A percentile compares a stretch with the other conserved stretches of the same genome.
Evolutionary conservation across 92 coral and sea anemone species (phyloP).

Genomic region (Chrysogorgia sp.): DNA sequence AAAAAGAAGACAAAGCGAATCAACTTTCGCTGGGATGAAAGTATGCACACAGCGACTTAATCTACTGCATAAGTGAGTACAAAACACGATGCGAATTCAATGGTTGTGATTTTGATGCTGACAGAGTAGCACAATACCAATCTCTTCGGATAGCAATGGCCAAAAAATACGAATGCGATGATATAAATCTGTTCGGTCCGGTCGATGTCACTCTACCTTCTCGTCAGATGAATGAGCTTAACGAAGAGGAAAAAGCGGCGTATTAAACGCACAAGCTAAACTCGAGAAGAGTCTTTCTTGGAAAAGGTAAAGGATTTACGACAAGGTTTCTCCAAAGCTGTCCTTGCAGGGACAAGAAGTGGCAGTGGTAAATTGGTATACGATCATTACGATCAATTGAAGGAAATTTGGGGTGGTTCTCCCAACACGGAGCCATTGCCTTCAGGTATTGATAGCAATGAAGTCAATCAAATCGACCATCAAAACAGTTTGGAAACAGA

Average conservation of each 20-base stretch:
- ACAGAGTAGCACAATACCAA: conserved; percentile 11
- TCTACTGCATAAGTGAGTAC: no score
- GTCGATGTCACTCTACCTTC: conserved; percentile 17
- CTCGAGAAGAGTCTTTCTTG: conserved; percentile 44
- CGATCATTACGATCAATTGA: conserved; percentile 33
- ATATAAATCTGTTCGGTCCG: conserved; percentile 35
- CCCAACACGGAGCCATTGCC: conserved; percentile 32
- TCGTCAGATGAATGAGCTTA: conserved; percentile 30
- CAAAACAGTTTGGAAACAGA: conserved; percentile 19
- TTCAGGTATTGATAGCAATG: conserved; percentile 48
- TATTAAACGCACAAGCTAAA: conserved; percentile 50
- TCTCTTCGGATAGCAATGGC: conserved; percentile 10
- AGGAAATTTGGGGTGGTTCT: conserved; percentile 44
- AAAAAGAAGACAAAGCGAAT: no score
- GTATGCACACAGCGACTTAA: no score
- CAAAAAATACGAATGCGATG: conserved; percentile 8
- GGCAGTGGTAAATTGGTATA: conserved; percentile 37
- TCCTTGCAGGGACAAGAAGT: conserved; percentile 31
- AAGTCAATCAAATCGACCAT: neutral
- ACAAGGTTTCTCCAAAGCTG: conserved; percentile 44
- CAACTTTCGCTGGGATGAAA: no score
- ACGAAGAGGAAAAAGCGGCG: conserved; percentile 50
- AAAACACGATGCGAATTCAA: conserved; percentile 7
- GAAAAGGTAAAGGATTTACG: conserved; percentile 43
- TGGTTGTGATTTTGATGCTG: conserved; percentile 20